Conservation (phyloP, 2,113 vertebrate species). For the Spilogale gracilis region DNA sequence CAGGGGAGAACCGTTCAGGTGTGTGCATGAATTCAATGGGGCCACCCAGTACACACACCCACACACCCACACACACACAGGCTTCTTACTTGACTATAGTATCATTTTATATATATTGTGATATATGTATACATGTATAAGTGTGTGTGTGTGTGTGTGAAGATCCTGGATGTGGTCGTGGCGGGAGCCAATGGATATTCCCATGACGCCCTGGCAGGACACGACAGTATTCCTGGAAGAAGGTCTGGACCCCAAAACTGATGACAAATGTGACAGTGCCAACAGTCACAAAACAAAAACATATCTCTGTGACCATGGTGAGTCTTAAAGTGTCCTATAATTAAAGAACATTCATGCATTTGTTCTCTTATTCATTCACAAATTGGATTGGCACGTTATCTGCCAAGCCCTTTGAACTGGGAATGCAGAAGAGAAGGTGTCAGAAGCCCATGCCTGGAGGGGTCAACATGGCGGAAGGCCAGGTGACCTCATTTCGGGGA, state of each 20-base stretch:
- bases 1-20: background rate
- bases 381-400: accelerated
- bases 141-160: background rate
- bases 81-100: background rate
- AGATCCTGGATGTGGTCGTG: background rate
- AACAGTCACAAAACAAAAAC: background rate
- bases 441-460: accelerated
- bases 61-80: no score
- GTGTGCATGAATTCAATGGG: background rate
- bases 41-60: background rate
- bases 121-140: background rate
- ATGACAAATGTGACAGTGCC: background rate
- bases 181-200: background rate
- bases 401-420: background rate
- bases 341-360: background rate
- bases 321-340: background rate
- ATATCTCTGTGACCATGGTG: accelerated
- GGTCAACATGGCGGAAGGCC: no score
- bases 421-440: accelerated
- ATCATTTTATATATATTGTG: background rate
- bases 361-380: background rate
- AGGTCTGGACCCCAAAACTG: background rate
- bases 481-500: no score
- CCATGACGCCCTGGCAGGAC: background rate
- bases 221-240: background rate